A percentile compares a stretch with the other conserved stretches of the same genome.
Evolutionary conservation across 1,140 invertebrate genomes (phyloP).

Genomic region (Ganaspis sp.): DNA sequence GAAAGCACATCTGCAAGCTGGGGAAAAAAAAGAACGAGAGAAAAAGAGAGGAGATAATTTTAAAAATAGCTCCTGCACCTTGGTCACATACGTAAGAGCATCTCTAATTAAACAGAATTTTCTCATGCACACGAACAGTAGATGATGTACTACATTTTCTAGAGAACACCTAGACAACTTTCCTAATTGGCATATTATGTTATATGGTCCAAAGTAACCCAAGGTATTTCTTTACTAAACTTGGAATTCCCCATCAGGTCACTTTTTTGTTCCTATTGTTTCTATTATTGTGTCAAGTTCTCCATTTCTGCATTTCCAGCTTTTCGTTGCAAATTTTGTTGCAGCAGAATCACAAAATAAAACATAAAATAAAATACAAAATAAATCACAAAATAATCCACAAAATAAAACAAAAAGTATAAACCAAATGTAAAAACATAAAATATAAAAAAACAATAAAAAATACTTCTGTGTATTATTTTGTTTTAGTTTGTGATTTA

Average conservation of each 20-base stretch:
- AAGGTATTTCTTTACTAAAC: background rate
- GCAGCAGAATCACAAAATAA: too few species aligned
- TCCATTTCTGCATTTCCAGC: background rate
- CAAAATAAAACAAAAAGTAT: too few species aligned
- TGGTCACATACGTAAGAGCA: slow-evolving; percentile 22
- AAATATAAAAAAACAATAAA: too few species aligned
- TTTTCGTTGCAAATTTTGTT: too few species aligned
- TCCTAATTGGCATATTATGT: slow-evolving; percentile 15
- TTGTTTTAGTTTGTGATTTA: too few species aligned
- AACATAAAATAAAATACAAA: too few species aligned
- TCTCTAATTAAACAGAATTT: slow-evolving; percentile 19
- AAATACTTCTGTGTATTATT: too few species aligned
- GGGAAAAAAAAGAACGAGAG: background rate
- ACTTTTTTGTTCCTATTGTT: background rate
- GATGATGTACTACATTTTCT: slow-evolving; percentile 12
- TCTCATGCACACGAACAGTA: slow-evolving; percentile 19
- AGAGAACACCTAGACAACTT: background rate
- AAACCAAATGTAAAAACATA: too few species aligned
- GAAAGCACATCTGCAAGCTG: slow-evolving; percentile 23
- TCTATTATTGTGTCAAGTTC: background rate
- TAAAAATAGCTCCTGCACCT: slow-evolving; percentile 30
- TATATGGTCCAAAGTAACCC: background rate
- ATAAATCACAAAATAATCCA: too few species aligned
- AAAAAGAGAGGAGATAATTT: slow-evolving; percentile 25
- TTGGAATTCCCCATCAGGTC: background rate